These are phyloP conservation scores for Gymnarchus niloticus DNA, from an alignment of 2,113 vertebrate genomes.

Conservation along the genomic window DNA sequence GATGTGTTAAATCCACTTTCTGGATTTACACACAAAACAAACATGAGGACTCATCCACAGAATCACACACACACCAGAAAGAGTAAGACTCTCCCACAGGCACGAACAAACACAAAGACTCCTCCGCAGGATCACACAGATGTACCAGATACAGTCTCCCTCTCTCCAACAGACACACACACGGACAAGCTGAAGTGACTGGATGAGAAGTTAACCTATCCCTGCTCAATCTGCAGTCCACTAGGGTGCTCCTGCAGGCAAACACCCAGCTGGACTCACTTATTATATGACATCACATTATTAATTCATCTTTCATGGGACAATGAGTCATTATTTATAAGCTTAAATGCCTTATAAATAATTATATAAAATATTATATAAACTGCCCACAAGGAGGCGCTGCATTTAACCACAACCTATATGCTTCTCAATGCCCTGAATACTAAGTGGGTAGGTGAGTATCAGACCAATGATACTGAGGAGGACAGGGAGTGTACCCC, in stretches of 20 bases:
- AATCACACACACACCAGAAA: conserved; percentile 7
- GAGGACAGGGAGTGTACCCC: not conserved
- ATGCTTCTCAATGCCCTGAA: not conserved
- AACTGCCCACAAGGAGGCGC: conserved; percentile 20
- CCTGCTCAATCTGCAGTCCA: not conserved
- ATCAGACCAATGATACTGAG: not conserved
- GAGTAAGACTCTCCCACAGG: too few relatives aligned
- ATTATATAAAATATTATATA: too few relatives aligned
- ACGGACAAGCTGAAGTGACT: too few relatives aligned
- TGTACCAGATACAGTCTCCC: not conserved
- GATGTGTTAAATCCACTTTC: too few relatives aligned
- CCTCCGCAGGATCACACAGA: too few relatives aligned
- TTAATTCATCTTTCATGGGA: not conserved
- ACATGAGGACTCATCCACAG: too few relatives aligned
- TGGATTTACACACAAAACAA: too few relatives aligned
- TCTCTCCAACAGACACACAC: not conserved
- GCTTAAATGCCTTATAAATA: not conserved
- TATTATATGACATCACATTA: not conserved
- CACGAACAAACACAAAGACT: too few relatives aligned
- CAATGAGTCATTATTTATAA: not conserved
- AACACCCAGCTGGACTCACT: conserved; percentile 8
- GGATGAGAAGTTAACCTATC: not conserved
- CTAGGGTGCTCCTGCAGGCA: not conserved
- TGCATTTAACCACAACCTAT: not conserved
- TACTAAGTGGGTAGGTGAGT: not conserved